phyloP scores from a whole-genome alignment of 2,113 vertebrate species.

The Brachyhypopomus gauderio region DNA sequence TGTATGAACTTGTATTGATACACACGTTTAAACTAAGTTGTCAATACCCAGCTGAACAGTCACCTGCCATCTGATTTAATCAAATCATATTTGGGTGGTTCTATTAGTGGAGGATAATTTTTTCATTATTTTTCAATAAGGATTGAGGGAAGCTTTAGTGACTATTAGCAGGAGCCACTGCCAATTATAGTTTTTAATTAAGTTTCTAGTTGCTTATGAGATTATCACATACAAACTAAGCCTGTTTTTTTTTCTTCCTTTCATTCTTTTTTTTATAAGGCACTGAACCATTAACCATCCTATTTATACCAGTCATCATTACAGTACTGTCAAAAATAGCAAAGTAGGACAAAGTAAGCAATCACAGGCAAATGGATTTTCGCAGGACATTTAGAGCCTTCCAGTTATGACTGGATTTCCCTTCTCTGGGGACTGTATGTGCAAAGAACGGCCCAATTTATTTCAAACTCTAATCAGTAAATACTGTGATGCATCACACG shows the following conservation, averaged over 20 bases:
- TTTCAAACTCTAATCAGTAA: slow-evolving; percentile 77
- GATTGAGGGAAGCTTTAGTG: slow-evolving; percentile 69
- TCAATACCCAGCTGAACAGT: slow-evolving; percentile 30
- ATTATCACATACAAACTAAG: slow-evolving; percentile 81
- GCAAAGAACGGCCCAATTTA: slow-evolving; percentile 74
- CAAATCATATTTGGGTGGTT: slow-evolving; percentile 52
- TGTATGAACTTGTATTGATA: background rate
- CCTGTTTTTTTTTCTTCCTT: slow-evolving; percentile 45
- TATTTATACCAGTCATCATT: slow-evolving; percentile 81
- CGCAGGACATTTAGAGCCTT: slow-evolving; percentile 69
- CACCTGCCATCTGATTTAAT: slow-evolving; percentile 41
- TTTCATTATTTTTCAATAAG: slow-evolving; percentile 71
- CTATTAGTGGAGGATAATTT: slow-evolving; percentile 66
- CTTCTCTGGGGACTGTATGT: slow-evolving; percentile 66
- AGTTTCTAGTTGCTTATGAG: slow-evolving; percentile 79
- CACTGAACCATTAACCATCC: slow-evolving; percentile 76
- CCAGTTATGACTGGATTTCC: slow-evolving; percentile 69
- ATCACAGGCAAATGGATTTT: slow-evolving; percentile 78
- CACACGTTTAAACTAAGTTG: background rate
- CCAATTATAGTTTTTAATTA: slow-evolving; percentile 86
- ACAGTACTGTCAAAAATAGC: slow-evolving; percentile 77
- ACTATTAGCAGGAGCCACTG: slow-evolving; percentile 76
- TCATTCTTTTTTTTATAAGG: slow-evolving; percentile 67
- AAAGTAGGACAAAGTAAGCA: slow-evolving; percentile 82
- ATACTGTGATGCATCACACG: slow-evolving; percentile 74